Evolutionary conservation across 2,797 vertebrate genomes (phyloP).

Genomic region (Amblyraja radiata): DNA sequence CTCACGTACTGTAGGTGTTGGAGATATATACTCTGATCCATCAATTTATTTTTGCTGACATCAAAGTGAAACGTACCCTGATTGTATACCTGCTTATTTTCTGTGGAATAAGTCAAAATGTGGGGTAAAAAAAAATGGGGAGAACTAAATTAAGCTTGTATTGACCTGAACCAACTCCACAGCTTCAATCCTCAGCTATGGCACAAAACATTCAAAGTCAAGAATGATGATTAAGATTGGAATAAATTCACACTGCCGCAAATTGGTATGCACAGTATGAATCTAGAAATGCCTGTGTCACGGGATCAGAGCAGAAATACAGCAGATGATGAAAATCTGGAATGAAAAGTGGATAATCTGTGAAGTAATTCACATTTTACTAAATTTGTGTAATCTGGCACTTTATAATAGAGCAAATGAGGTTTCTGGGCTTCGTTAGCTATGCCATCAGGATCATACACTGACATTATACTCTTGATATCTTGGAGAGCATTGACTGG

Average conservation of each 20-base stretch:
- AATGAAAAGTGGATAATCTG: too few relatives aligned
- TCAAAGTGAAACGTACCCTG: neutral
- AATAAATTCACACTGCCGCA: neutral
- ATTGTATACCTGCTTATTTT: neutral
- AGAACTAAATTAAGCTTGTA: neutral
- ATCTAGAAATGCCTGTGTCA: neutral
- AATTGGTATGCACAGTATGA: neutral
- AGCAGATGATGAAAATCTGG: too few relatives aligned
- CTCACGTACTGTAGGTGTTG: neutral
- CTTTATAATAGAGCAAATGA: neutral
- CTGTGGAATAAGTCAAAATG: neutral
- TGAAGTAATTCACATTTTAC: too few relatives aligned
- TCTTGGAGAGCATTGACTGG: neutral
- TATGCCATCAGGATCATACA: neutral
- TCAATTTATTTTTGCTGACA: neutral
- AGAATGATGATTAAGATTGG: neutral
- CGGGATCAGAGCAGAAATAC: too few relatives aligned
- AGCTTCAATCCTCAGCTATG: neutral
- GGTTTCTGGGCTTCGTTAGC: neutral
- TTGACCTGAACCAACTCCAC: neutral
- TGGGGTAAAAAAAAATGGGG: neutral
- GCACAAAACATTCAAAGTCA: neutral
- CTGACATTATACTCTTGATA: neutral
- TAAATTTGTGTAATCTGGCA: neutral
- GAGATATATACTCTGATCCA: constrained; percentile 17